Base-by-base conservation (phyloP, 2,888 invertebrate species). In the Flabesymbios commensalis region DNA sequence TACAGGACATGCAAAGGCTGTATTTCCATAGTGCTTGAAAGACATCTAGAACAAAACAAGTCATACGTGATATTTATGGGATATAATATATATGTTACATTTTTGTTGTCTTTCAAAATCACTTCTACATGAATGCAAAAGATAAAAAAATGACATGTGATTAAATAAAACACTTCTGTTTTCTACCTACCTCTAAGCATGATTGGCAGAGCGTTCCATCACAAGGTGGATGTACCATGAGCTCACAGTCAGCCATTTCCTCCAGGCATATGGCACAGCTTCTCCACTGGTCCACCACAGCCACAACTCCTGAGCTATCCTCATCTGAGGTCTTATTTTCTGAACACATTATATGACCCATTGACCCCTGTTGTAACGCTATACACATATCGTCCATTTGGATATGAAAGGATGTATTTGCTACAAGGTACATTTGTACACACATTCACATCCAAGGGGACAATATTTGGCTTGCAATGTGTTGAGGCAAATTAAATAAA, bases 181-280 rank as follows among this genome's bases (percentile, higher is more conserved):
- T 28, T 10, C 24, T 26, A 63, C 71, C 81, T 77, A 87, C 87
- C 84, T 86, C 85, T 47, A 88, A 84, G 72, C 88, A 88, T 42
- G 80, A 77, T 63, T 86, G 84, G 77, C 88, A 88, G 31, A 88
- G 82, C 22, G 84, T 83, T 69, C 87, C 88, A 49, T 82, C 83
- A 71, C 87, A 87, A n/a, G 82, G 83, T 19, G 81, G 81, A 74
- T 88, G 88, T 29, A 84, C 84, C 69, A 86, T 84, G 56, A 88
- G 78, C 60, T 86, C 85, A 28, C 81, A 80, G 63, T 81, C 80
- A 26, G 86, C 83, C 73, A 86, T 81, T 62, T 88, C 88, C 68
- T 88, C 88, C 48, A 88, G 79, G 69, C 88, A 88, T 66, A 88
- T 88, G 45, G 84, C 85, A 77, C 88, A 88, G 2, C 77, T 75